phyloP scores from a whole-genome alignment of 1,140 invertebrate species.

The Papilio polytes region DNA sequence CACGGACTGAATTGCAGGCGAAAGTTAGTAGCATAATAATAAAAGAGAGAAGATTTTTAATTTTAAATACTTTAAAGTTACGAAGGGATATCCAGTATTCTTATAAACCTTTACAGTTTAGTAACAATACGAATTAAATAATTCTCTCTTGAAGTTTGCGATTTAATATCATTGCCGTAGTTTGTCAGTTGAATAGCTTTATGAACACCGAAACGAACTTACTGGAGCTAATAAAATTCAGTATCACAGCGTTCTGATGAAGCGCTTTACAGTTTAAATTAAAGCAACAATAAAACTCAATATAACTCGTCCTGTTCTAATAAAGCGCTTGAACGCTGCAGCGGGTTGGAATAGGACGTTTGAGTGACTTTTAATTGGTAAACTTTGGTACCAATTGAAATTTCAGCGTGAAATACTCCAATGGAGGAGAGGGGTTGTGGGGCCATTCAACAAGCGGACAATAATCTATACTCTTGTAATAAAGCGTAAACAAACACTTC shows the following conservation, averaged over 20 bases:
- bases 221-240: constrained; percentile 17
- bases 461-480: too few relatives aligned
- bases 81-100: neutral
- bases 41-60: too few relatives aligned
- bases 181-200: constrained; percentile 26
- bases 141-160: neutral
- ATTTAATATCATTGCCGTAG: neutral
- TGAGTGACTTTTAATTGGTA: constrained; percentile 48
- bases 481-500: too few relatives aligned
- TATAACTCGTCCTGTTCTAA: constrained; percentile 24
- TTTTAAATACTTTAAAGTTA: too few relatives aligned
- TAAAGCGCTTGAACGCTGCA: constrained; percentile 36
- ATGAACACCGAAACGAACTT: constrained; percentile 33
- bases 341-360: constrained; percentile 26
- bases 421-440: neutral
- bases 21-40: too few relatives aligned
- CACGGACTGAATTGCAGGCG: too few relatives aligned
- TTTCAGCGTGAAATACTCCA: constrained; percentile 38
- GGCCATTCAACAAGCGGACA: constrained; percentile 17
- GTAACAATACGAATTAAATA: neutral
- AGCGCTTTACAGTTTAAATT: constrained; percentile 15
- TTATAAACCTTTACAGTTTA: neutral
- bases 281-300: constrained; percentile 36
- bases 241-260: constrained; percentile 11
- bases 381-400: constrained; percentile 47